Evolutionary conservation across 1,140 invertebrate genomes (phyloP), one percentile per base, ranked within the genome.

Genomic region (Pentalonia nigronervosa): DNA sequence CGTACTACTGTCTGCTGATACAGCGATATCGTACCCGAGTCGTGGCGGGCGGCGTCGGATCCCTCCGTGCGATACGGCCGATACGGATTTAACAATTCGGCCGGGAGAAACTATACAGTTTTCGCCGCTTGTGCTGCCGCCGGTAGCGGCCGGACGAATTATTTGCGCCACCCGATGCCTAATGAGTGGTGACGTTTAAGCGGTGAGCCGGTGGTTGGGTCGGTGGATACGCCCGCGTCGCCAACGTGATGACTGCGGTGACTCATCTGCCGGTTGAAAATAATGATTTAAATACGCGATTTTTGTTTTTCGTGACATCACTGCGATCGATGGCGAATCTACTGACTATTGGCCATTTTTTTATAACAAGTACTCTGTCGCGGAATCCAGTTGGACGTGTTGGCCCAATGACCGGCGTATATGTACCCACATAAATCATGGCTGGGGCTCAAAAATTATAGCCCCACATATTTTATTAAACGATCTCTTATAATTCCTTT

Each of bases 61-160:
- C 86, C 86, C 86, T 87, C 30, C 47, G 87, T 45, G 47, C 50
- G 50, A 89, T 89, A 89, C 34, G 50, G 36, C n/a, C 50, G 50
- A 89, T 89, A 89, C 34, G 50, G 36, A 89, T 89, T 53, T 41
- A 25, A 14, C 11, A 9, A 47, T 17, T 56, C 50, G 34, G 50
- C 48, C 34, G 88, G 88, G 50, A 23, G 50, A 90, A 14, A 14
- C 88, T 23, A 47, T 34, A 90, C 21, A 34, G 48, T 45, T 67
- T 67, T 45, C 20, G 87, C 36, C 53, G 89, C 89, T 8, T 90
- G 89, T 90, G 89, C 89, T 90, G 89, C 89, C 41, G 89, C 89
- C 41, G 30, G 89, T 90, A 90, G 89, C 89, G 36, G 56, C 41
- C 89, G 41, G n/a, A 45, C 89, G 89, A 90, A 30, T 90, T 90